These are phyloP conservation scores for Riptortus pedestris DNA, from an alignment of 1,140 invertebrate species.

Conservation along the genomic window DNA sequence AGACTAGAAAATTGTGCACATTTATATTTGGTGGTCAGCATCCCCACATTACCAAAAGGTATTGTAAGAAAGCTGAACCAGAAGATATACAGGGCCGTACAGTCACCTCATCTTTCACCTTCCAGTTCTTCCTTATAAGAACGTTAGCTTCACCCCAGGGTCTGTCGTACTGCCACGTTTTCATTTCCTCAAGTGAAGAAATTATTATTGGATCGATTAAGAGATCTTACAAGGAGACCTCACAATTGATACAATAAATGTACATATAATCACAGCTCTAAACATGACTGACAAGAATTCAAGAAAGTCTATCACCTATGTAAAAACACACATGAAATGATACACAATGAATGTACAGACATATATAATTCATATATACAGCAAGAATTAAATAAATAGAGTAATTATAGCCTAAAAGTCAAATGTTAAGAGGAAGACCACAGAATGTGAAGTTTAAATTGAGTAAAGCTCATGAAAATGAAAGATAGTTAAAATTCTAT, in stretches of 20 bases:
- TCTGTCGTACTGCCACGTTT: background rate
- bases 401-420: conserved; percentile 6
- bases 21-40: background rate
- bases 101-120: background rate
- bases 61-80: conserved; percentile 1
- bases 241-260: conserved; percentile 10
- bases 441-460: background rate
- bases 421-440: conserved; percentile 17
- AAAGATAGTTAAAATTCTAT: background rate
- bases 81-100: background rate
- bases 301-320: background rate
- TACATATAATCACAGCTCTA: conserved; percentile 21
- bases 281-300: background rate
- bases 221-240: conserved; percentile 17
- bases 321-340: conserved; percentile 17
- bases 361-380: conserved; percentile 19
- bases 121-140: background rate
- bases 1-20: conserved; percentile 15
- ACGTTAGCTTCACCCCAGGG: background rate
- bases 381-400: conserved; percentile 4
- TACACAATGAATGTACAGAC: conserved; percentile 18
- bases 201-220: conserved; percentile 14
- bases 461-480: background rate
- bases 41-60: background rate
- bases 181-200: background rate